Conservation (phyloP, 2,888 invertebrate genomes). For the Cephus spinipes region DNA sequence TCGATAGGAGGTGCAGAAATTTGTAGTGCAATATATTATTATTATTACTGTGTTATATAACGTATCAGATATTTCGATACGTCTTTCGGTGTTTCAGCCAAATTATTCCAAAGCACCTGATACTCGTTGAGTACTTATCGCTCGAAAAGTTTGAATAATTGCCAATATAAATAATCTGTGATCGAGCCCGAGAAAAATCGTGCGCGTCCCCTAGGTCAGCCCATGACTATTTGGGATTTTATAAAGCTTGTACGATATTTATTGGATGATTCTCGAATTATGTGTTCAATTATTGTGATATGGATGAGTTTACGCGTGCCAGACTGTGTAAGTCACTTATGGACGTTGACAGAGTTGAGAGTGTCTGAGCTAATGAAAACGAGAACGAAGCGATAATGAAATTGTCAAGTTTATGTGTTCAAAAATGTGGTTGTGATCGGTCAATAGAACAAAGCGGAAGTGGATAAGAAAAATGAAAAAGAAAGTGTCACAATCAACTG, state of each 20-base stretch:
- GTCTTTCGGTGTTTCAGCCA: not conserved
- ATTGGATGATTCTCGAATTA: conserved; percentile 23
- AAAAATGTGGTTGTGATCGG: conserved; percentile 7
- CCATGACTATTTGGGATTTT: not conserved
- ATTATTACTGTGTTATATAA: not conserved
- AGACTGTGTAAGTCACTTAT: not conserved
- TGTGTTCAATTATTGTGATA: conserved; percentile 28
- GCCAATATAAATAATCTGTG: not conserved
- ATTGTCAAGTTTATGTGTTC: conserved; percentile 19
- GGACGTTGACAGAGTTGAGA: not conserved
- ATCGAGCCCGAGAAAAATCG: not conserved
- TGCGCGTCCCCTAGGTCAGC: not conserved
- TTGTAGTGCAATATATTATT: not conserved
- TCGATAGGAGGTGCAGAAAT: not conserved
- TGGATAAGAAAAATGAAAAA: conserved; percentile 6
- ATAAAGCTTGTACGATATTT: conserved; percentile 16
- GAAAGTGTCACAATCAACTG: conserved; percentile 52
- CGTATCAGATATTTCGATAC: not conserved
- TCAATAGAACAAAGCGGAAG: not conserved
- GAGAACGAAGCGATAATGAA: conserved; percentile 10
- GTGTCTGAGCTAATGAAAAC: not conserved
- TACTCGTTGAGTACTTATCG: not conserved
- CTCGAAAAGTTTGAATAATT: not conserved
- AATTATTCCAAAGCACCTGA: not conserved
- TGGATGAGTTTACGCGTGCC: not conserved